A percentile compares a stretch with the other conserved stretches of the same genome.
Evolutionary conservation across 2,888 invertebrate species (phyloP).

Genomic region (Netelia melanura): DNA sequence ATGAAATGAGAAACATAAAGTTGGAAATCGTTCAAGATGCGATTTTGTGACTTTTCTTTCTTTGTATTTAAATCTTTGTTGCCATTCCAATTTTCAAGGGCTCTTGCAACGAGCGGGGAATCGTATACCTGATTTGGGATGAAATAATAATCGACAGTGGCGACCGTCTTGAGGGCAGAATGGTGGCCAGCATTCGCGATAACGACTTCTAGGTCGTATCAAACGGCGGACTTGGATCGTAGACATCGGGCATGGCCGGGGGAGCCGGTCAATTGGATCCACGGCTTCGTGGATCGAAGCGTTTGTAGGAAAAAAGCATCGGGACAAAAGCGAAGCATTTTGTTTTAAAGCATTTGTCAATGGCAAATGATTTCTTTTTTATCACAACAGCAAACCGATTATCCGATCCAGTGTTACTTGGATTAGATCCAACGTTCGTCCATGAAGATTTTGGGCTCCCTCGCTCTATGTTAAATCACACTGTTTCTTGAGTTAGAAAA

Average conservation of each 20-base stretch:
- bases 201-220: constrained; percentile 69
- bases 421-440: constrained; percentile 3
- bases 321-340: constrained; percentile 59
- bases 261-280: constrained; percentile 63
- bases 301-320: constrained; percentile 48
- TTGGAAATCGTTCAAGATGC: not conserved
- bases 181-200: constrained; percentile 72
- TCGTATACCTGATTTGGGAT: constrained; percentile 67
- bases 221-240: constrained; percentile 68
- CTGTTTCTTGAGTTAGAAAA: not conserved
- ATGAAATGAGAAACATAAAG: not conserved
- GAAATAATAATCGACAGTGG: constrained; percentile 69
- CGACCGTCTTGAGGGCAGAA: constrained; percentile 70
- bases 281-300: constrained; percentile 48
- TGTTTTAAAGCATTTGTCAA: constrained; percentile 37
- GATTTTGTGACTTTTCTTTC: too few relatives aligned
- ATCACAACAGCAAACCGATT: not conserved
- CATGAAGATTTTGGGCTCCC: constrained; percentile 24
- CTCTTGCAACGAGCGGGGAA: not conserved
- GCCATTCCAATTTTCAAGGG: not conserved
- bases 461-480: constrained; percentile 7
- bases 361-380: not conserved
- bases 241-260: constrained; percentile 66
- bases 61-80: not conserved
- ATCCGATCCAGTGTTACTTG: constrained; percentile 12